Conservation (phyloP, 2,888 invertebrate genomes). For the Xestia sexstrigata region DNA sequence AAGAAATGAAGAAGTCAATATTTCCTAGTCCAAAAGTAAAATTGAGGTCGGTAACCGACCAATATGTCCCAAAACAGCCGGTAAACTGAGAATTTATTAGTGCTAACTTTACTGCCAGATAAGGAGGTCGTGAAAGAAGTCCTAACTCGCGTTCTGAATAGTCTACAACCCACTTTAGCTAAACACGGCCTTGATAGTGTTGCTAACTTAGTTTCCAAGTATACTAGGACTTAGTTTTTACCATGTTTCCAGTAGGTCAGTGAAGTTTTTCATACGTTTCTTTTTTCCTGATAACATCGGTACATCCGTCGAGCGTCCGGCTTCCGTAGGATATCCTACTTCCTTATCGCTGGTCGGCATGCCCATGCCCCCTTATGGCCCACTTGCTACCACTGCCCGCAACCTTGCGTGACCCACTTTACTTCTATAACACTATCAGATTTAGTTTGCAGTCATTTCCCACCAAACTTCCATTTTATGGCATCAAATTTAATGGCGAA, state of each 20-base stretch:
- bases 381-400: slow-evolving; percentile 61
- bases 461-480: slow-evolving; percentile 74
- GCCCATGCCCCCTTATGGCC: slow-evolving; percentile 67
- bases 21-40: neutral
- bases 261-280: slow-evolving; percentile 66
- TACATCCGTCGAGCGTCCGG: slow-evolving; percentile 74
- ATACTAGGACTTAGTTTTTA: slow-evolving; percentile 47
- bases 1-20: neutral
- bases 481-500: slow-evolving; percentile 70
- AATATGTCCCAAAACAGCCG: slow-evolving; percentile 9
- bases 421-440: slow-evolving; percentile 74
- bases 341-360: slow-evolving; percentile 78
- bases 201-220: slow-evolving; percentile 39
- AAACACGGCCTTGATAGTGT: slow-evolving; percentile 39
- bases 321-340: slow-evolving; percentile 84
- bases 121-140: slow-evolving; percentile 42
- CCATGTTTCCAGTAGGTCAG: slow-evolving; percentile 70
- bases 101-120: slow-evolving; percentile 27
- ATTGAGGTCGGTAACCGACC: neutral
- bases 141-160: slow-evolving; percentile 31
- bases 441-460: slow-evolving; percentile 77
- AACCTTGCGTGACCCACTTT: slow-evolving; percentile 81
- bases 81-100: slow-evolving; percentile 40
- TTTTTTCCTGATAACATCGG: slow-evolving; percentile 79
- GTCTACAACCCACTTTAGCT: slow-evolving; percentile 46